phyloP scores from a whole-genome alignment of 2,888 invertebrate genomes.

The Catocala nupta region DNA sequence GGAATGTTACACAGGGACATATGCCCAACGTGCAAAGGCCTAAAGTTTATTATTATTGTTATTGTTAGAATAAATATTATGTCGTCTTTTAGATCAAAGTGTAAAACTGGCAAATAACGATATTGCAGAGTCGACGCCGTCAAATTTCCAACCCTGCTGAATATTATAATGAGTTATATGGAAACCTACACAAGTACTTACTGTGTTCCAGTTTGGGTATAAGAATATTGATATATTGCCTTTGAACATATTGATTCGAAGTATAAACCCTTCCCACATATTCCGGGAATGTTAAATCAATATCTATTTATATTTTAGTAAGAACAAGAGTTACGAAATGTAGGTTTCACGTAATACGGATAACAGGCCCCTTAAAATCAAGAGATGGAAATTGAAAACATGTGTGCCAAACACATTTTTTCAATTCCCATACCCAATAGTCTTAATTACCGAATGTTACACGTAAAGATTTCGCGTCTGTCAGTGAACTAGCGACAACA shows the following conservation, averaged over 20 bases:
- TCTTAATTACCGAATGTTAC: slow-evolving; percentile 36
- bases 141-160: slow-evolving; percentile 18
- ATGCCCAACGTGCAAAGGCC: no score
- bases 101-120: no score
- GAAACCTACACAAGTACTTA: no score
- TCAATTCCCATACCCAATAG: no score
- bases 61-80: no score
- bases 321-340: not conserved
- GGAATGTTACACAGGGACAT: no score
- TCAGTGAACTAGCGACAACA: slow-evolving; percentile 52
- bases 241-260: slow-evolving; percentile 1
- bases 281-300: not conserved
- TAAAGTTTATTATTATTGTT: no score
- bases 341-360: not conserved
- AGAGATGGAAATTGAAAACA: not conserved
- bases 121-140: no score
- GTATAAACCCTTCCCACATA: not conserved
- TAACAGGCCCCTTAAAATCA: not conserved
- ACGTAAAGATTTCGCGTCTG: slow-evolving; percentile 42
- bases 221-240: not conserved
- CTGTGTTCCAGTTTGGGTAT: not conserved
- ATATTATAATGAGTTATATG: slow-evolving; percentile 15
- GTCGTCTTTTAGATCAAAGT: no score
- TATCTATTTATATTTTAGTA: not conserved
- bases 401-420: no score